Conservation (phyloP, 2,888 invertebrate species). For the Bembecia ichneumoniformis region DNA sequence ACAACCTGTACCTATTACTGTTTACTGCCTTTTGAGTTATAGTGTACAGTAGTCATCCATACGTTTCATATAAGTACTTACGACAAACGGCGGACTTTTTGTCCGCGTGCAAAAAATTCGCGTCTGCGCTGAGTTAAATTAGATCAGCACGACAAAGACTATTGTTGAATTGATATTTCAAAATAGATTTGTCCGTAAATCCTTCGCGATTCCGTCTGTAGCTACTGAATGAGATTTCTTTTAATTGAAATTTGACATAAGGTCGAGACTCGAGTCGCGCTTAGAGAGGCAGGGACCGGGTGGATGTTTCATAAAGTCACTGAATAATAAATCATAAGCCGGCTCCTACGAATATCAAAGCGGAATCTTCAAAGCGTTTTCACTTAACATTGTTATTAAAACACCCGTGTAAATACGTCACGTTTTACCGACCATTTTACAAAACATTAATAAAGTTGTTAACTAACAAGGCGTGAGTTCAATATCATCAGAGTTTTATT, state of each 20-base stretch:
- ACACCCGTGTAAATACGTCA: slow-evolving; percentile 26
- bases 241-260: slow-evolving; percentile 21
- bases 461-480: too few species aligned
- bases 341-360: slow-evolving; percentile 44
- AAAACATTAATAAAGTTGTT: not conserved
- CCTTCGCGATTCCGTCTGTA: not conserved
- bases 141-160: not conserved
- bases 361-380: slow-evolving; percentile 46
- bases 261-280: slow-evolving; percentile 2
- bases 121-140: not conserved
- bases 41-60: too few species aligned
- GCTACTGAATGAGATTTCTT: not conserved
- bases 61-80: too few species aligned
- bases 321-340: slow-evolving; percentile 56
- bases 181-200: not conserved
- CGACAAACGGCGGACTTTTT: too few species aligned
- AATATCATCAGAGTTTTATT: too few species aligned
- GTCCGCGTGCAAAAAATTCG: too few species aligned
- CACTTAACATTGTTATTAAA: slow-evolving; percentile 41
- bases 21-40: too few species aligned
- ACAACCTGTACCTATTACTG: too few species aligned
- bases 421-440: not conserved
- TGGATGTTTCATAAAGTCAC: slow-evolving; percentile 29
- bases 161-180: not conserved
- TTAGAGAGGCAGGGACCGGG: slow-evolving; percentile 24